phyloP scores from a whole-genome alignment of 2,888 invertebrate genomes.

The Thymelicus lineola region DNA sequence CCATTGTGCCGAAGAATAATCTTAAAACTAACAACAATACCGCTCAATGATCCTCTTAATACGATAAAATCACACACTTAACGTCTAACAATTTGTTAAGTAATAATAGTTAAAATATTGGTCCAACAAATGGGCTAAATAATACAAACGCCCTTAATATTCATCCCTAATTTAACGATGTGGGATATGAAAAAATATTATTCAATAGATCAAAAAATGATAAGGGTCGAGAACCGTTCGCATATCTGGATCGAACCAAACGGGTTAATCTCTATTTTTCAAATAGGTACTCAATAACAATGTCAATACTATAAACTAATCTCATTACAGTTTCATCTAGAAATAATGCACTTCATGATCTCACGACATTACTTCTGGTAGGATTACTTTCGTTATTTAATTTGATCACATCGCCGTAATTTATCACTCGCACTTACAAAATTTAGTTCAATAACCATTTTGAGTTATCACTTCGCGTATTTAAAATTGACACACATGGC shows the following conservation, averaged over 20 bases:
- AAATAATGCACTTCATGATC: slow-evolving; percentile 80
- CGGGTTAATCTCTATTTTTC: slow-evolving; percentile 80
- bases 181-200: slow-evolving; percentile 85
- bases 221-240: slow-evolving; percentile 81
- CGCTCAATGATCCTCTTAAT: slow-evolving; percentile 83
- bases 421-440: slow-evolving; percentile 72
- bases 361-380: slow-evolving; percentile 69
- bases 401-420: slow-evolving; percentile 77
- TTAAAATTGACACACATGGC: slow-evolving; percentile 76
- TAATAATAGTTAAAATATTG: slow-evolving; percentile 86
- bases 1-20: slow-evolving; percentile 83
- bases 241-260: slow-evolving; percentile 72
- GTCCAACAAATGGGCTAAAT: slow-evolving; percentile 86
- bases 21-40: slow-evolving; percentile 85
- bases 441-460: slow-evolving; percentile 60
- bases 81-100: slow-evolving; percentile 85
- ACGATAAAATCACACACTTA: slow-evolving; percentile 85
- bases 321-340: slow-evolving; percentile 82
- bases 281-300: slow-evolving; percentile 83
- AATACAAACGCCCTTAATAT: slow-evolving; percentile 86
- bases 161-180: slow-evolving; percentile 85
- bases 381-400: slow-evolving; percentile 66
- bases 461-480: slow-evolving; percentile 64
- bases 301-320: slow-evolving; percentile 84
- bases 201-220: slow-evolving; percentile 84